phyloP scores from a whole-genome alignment of 2,797 vertebrate species.

The Malacoraja senta region DNA sequence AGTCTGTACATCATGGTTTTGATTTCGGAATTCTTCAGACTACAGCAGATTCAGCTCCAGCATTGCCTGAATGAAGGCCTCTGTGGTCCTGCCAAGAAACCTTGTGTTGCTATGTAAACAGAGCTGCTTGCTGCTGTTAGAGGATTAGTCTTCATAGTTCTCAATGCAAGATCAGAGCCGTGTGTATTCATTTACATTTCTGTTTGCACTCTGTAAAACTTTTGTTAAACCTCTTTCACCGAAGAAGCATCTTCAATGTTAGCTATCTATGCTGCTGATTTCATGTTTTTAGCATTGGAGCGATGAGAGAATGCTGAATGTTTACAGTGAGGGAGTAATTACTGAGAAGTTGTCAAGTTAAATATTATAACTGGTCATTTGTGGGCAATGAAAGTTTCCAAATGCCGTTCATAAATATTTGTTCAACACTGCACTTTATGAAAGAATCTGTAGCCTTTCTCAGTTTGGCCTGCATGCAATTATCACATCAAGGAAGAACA shows the following conservation, averaged over 20 bases:
- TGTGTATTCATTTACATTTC: background rate
- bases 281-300: background rate
- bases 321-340: background rate
- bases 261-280: background rate
- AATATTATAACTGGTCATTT: background rate
- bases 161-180: background rate
- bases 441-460: background rate
- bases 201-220: background rate
- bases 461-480: background rate
- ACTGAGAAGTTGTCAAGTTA: background rate
- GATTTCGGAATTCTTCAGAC: background rate
- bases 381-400: background rate
- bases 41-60: background rate
- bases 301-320: background rate
- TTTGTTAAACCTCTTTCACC: background rate
- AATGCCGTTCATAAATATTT: background rate
- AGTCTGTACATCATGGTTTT: background rate
- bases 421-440: background rate
- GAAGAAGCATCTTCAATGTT: background rate
- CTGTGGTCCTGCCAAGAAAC: background rate
- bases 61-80: background rate
- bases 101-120: constrained; percentile 16
- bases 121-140: constrained; percentile 3
- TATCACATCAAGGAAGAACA: background rate
- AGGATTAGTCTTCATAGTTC: background rate